A percentile compares a stretch with the other conserved stretches of the same genome.
phyloP scores from a whole-genome alignment of 2,888 invertebrate species.

The Cheilosia soror region DNA sequence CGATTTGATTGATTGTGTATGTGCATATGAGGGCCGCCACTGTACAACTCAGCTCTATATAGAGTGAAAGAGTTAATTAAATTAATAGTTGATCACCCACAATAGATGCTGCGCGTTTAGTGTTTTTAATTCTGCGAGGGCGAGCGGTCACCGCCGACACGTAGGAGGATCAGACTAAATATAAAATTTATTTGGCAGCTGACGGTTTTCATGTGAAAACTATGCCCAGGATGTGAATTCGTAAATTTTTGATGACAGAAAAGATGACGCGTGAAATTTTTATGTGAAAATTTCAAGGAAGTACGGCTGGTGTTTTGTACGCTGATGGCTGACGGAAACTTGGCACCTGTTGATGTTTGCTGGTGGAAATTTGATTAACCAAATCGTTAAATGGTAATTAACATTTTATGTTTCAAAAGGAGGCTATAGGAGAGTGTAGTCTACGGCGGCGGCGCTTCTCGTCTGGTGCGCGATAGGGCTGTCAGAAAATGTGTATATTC shows the following conservation, averaged over 20 bases:
- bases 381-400: not conserved
- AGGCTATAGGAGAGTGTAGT: not conserved
- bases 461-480: no score
- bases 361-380: not conserved
- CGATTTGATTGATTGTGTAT: conserved; percentile 35
- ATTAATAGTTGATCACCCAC: conserved; percentile 21
- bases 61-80: conserved; percentile 23
- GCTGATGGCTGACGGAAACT: not conserved
- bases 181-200: conserved; percentile 46
- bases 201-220: conserved; percentile 6
- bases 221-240: not conserved
- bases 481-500: no score
- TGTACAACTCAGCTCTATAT: not conserved
- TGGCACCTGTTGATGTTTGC: conserved; percentile 5
- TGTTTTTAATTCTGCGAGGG: not conserved
- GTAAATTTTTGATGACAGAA: not conserved
- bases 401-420: not conserved
- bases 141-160: not conserved
- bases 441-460: no score
- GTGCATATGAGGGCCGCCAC: conserved; percentile 30
- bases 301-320: no score
- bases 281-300: conserved; percentile 1
- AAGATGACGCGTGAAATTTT: not conserved
- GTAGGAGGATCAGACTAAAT: conserved; percentile 44
- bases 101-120: not conserved